These are phyloP conservation scores for Clarias platycephalus DNA, from an alignment of 2,797 vertebrate species.

Conservation along the genomic window DNA sequence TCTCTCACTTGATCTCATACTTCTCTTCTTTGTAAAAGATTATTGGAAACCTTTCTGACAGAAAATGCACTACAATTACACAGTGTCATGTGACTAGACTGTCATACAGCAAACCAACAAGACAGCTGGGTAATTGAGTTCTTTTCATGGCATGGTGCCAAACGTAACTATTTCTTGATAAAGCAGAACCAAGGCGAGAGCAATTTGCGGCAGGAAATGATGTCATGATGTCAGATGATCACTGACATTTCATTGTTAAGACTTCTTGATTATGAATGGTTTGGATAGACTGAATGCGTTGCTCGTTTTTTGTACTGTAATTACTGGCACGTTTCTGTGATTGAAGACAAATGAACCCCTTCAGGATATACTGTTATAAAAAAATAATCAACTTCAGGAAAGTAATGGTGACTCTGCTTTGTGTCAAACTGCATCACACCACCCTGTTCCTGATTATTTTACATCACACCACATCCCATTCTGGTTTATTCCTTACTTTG, in stretches of 20 bases:
- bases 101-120: neutral
- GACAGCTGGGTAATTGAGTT: neutral
- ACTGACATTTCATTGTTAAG: neutral
- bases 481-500: neutral
- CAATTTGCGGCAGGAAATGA: conserved; percentile 7
- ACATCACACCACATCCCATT: neutral
- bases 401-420: neutral
- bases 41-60: conserved; percentile 17
- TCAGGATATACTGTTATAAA: neutral
- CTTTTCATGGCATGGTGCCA: neutral
- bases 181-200: neutral
- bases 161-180: neutral
- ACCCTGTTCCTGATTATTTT: neutral
- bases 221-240: neutral
- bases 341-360: neutral
- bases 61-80: conserved; percentile 10
- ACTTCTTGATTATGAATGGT: neutral
- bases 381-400: neutral
- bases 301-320: neutral
- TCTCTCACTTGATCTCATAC: neutral
- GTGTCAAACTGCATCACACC: neutral
- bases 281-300: neutral
- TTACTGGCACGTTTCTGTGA: neutral
- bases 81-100: neutral
- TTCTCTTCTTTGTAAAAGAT: neutral